Conservation (phyloP, 2,797 vertebrate species). For the Clarias fuscus region DNA sequence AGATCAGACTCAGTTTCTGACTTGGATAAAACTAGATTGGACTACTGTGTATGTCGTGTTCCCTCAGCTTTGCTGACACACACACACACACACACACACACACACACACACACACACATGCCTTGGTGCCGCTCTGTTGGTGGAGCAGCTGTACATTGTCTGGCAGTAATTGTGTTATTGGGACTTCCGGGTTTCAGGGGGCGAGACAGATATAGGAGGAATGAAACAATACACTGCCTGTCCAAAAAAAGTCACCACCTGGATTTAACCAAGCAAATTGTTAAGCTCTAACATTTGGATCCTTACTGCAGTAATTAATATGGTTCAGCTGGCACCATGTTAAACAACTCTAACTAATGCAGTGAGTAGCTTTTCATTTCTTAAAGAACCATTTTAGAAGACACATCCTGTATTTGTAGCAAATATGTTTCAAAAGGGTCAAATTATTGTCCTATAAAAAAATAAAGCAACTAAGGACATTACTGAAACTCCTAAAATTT, state of each 20-base stretch:
- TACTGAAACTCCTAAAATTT: too few species aligned
- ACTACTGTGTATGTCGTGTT: neutral
- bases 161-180: conserved; percentile 61
- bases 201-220: neutral
- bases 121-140: conserved; percentile 49
- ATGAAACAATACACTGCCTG: conserved; percentile 2
- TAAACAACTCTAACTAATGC: too few species aligned
- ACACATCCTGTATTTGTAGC: too few species aligned
- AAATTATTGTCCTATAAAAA: too few species aligned
- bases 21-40: neutral
- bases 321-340: too few species aligned
- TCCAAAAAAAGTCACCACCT: neutral
- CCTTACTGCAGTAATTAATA: too few species aligned
- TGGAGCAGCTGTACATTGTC: conserved; percentile 59
- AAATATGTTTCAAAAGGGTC: too few species aligned
- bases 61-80: neutral
- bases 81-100: neutral
- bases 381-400: too few species aligned
- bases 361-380: too few species aligned
- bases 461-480: too few species aligned
- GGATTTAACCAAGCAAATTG: too few species aligned
- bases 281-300: too few species aligned
- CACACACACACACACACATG: neutral
- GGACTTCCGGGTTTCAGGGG: conserved; percentile 51
- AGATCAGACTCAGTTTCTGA: neutral